A percentile compares a stretch with the other conserved stretches of the same genome.
phyloP scores from a whole-genome alignment of 1,140 invertebrate genomes.

The Drosophila neocordata region DNA sequence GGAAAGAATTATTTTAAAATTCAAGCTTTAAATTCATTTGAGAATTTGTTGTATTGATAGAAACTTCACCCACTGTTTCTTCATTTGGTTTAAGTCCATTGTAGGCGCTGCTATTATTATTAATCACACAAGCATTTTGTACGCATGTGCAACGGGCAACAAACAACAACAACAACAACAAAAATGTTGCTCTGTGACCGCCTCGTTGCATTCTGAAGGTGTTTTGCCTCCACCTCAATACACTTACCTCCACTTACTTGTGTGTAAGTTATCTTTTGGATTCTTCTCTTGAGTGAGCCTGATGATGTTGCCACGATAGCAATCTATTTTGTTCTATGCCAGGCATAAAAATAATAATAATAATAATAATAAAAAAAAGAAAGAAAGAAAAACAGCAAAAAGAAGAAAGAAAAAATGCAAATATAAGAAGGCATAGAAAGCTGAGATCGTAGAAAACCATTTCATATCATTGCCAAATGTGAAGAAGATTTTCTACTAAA shows the following conservation, averaged over 20 bases:
- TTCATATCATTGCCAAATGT: slow-evolving; percentile 67
- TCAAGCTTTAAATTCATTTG: too few species aligned
- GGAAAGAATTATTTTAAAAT: background rate
- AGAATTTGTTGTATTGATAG: too few species aligned
- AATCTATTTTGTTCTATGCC: slow-evolving; percentile 82
- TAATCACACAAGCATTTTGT: slow-evolving; percentile 81
- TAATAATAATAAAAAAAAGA: slow-evolving; percentile 13
- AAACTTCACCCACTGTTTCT: slow-evolving; percentile 48
- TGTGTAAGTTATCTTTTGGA: slow-evolving; percentile 41
- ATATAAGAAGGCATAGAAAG: slow-evolving; percentile 58
- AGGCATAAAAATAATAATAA: slow-evolving; percentile 27
- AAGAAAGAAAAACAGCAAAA: slow-evolving; percentile 31
- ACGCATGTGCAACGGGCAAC: slow-evolving; percentile 66
- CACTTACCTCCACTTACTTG: slow-evolving; percentile 15
- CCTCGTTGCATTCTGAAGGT: slow-evolving; percentile 79
- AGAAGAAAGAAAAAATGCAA: slow-evolving; percentile 31
- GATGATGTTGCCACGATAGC: slow-evolving; percentile 81
- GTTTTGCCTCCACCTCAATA: slow-evolving; percentile 44
- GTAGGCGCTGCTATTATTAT: slow-evolving; percentile 79
- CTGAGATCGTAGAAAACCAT: slow-evolving; percentile 7
- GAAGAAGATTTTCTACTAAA: slow-evolving; percentile 42
- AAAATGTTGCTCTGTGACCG: slow-evolving; percentile 67
- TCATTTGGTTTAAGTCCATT: slow-evolving; percentile 32
- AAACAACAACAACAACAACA: slow-evolving; percentile 49
- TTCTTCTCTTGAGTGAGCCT: slow-evolving; percentile 50